phyloP scores from a whole-genome alignment of 1,140 invertebrate species.

The Gryllus bimaculatus region DNA sequence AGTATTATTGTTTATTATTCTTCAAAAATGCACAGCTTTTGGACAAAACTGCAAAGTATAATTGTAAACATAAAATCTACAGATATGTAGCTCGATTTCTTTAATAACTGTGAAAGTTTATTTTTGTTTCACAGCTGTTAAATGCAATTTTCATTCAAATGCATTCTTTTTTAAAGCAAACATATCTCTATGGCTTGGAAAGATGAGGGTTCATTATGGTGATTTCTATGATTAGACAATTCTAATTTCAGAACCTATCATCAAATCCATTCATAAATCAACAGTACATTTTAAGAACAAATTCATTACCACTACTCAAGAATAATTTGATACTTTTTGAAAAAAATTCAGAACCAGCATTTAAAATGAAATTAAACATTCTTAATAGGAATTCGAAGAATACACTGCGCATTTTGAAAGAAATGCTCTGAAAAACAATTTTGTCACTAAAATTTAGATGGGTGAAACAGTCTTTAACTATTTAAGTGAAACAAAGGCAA shows the following conservation, averaged over 20 bases:
- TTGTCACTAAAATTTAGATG: background rate
- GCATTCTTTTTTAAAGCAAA: background rate
- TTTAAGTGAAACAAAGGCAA: background rate
- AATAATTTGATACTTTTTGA: no score
- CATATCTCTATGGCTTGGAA: background rate
- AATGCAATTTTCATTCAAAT: background rate
- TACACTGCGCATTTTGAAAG: background rate
- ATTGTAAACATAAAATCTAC: background rate
- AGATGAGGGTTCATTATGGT: background rate
- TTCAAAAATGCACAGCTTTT: constrained; percentile 9
- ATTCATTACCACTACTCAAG: no score
- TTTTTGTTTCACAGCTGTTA: background rate
- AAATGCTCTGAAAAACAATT: background rate
- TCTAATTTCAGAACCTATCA: background rate
- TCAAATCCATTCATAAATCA: no score
- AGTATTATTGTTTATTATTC: background rate
- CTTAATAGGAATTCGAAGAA: no score
- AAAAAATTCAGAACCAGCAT: no score
- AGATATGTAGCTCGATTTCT: constrained; percentile 12
- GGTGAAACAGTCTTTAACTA: background rate
- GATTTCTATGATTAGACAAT: background rate
- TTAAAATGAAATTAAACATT: no score
- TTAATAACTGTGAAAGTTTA: background rate
- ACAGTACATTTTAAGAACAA: no score
- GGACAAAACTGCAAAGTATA: background rate